Evolutionary conservation across 2,888 invertebrate genomes (phyloP).

Genomic region (Coremacera marginata): DNA sequence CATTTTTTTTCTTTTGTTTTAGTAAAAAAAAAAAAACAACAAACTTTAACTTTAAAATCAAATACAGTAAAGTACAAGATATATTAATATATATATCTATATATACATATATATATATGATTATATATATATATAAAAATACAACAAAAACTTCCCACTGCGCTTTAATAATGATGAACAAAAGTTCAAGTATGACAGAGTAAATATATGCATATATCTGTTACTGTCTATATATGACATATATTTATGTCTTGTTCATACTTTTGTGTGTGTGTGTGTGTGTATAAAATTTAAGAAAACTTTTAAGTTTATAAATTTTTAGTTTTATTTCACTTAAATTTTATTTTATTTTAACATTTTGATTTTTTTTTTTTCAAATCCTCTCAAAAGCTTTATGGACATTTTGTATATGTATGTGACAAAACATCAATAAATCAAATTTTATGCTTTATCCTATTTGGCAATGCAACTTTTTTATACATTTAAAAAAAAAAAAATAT

Average conservation of each 20-base stretch:
- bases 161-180: slow-evolving; percentile 66
- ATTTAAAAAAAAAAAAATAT: slow-evolving; percentile 30
- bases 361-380: slow-evolving; percentile 1
- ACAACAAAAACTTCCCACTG: slow-evolving; percentile 70
- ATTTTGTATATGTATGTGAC: slow-evolving; percentile 34
- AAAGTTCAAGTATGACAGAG: slow-evolving; percentile 49
- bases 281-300: slow-evolving; percentile 16
- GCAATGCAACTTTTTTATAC: slow-evolving; percentile 43
- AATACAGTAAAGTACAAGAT: slow-evolving; percentile 20
- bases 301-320: background rate
- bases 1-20: background rate
- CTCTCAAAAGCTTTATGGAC: slow-evolving; percentile 42
- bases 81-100: slow-evolving; percentile 53
- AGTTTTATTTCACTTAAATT: background rate
- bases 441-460: slow-evolving; percentile 31
- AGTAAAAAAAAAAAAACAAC: slow-evolving; percentile 1
- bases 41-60: slow-evolving; percentile 22
- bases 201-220: slow-evolving; percentile 36
- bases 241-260: slow-evolving; percentile 18
- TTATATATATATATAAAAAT: slow-evolving; percentile 55
- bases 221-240: slow-evolving; percentile 37
- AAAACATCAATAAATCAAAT: slow-evolving; percentile 27
- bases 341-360: background rate
- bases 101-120: slow-evolving; percentile 48
- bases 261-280: slow-evolving; percentile 9